Evolutionary conservation across 1,140 invertebrate genomes (phyloP), one percentile per base, ranked within the genome.

Genomic region (Zaprionus nigranus): DNA sequence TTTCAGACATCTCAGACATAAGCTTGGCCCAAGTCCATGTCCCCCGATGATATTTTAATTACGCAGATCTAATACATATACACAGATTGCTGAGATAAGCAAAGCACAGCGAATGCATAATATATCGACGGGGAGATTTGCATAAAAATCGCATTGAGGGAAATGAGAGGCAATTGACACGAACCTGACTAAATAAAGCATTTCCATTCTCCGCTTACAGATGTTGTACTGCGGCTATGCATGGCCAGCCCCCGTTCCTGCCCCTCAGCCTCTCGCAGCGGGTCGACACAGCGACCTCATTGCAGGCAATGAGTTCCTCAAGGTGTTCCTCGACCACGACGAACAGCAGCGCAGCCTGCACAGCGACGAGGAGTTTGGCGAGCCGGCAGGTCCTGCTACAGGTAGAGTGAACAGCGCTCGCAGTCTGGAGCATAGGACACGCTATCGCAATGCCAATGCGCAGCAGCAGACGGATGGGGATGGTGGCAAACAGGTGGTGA

Each of bases 291-390:
- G 90, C 75, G 91, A 92, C 70, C 87, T 92, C 67, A 92, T 92
- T 63, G 82, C 87, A 30, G 91, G 91, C 58, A 92, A 91, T 80
- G 91, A 92, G 78, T 92, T 92, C 68, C 83, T 92, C 12, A 92
- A 92, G 70, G 72, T 92, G 43, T 90, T 92, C 17, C 76, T 92
- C 58, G 85, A 90, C 20, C 86, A 87, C 34, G 82, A 92, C 36
- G 82, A 90, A 38, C 78, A 88, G 65, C 90, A 91, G 22, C 81
- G 91, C 17, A 88, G 72, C 26, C 59, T 92, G 30, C 81, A 86
- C 62, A 91, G 87, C 63, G 75, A 70, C 1, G 91, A 81, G 65
- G 75, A 81, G 9, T 71, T 75, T 60, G 81, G 63, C 78, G 77
- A 49, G 46, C 58, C 20, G 53, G 69, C 5, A 62, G 80, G 12